Percentiles rank a stretch among this genome's conserved stretches.
These are phyloP conservation scores for Furcula furcula DNA, from an alignment of 2,888 invertebrate genomes.

Conservation along the genomic window DNA sequence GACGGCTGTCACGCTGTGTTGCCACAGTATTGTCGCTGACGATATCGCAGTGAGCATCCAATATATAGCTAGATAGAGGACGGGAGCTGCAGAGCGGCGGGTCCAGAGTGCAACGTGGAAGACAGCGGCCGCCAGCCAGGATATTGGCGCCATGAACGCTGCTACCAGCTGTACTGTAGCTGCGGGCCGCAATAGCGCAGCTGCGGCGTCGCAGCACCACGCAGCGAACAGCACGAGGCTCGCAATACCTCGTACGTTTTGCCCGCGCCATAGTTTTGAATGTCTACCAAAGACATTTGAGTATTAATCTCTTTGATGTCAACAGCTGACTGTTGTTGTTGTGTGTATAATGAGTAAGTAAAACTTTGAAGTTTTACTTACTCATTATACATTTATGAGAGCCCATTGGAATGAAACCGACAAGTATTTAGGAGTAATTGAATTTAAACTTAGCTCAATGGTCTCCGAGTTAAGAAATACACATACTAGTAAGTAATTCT, in stretches of 20 bases:
- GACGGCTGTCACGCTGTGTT: constrained; percentile 36
- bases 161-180: constrained; percentile 54
- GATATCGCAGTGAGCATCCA: constrained; percentile 62
- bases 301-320: too few relatives aligned
- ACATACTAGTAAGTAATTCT: too few relatives aligned
- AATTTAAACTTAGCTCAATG: too few relatives aligned
- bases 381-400: too few relatives aligned
- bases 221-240: constrained; percentile 51
- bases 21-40: constrained; percentile 53
- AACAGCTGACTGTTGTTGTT: too few relatives aligned
- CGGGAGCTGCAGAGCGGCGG: constrained; percentile 60
- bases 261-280: constrained; percentile 60
- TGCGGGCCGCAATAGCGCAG: constrained; percentile 48
- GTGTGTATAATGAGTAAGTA: too few relatives aligned
- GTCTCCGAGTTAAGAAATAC: too few relatives aligned
- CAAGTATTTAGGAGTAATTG: too few relatives aligned
- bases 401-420: too few relatives aligned
- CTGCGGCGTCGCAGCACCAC: constrained; percentile 62
- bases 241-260: constrained; percentile 59
- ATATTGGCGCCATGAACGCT: constrained; percentile 56
- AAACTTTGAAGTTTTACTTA: too few relatives aligned
- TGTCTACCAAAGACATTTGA: too few relatives aligned
- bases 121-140: constrained; percentile 66
- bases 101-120: constrained; percentile 67
- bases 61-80: constrained; percentile 71